Evolutionary conservation across 2,113 vertebrate genomes (phyloP), one percentile per base, ranked within the genome.

Genomic region (Pantherophis guttatus): DNA sequence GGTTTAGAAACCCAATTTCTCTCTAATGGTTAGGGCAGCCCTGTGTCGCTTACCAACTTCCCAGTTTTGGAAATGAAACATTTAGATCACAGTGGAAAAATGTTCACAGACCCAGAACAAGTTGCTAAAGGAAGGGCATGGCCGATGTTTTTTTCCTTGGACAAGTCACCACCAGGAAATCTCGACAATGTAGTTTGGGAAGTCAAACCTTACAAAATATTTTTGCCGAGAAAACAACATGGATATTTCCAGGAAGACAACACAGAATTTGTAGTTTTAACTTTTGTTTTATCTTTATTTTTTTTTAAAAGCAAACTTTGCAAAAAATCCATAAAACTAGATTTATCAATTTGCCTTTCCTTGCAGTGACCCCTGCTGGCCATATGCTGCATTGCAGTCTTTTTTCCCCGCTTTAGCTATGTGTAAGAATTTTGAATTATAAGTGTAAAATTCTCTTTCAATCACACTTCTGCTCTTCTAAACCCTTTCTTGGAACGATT

Each of bases 301-400:
- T 75, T 39, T 19, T 50, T 7, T 48, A 85, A 86, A 33, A n/a
- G 29, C 12, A 17, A 17, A 65, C 10, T 29, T 33, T 21, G 48
- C 19, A 19, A 57, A 57, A 44, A 13, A 23, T 2, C n/a, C 8
- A 23, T 23, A 29, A 12, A n/a, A 12, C 24, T 33, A 5, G 21
- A 33, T 21, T 58, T 29, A 9, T 81, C n/a, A 2, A 6, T 0
- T 91, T 92, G 91, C 48, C 87, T 94, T 97, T 95, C 94, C 97
- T 95, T 91, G 95, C 95, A 97, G 94, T 87, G 96, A 97, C 97
- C 95, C 8, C 98, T 98, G 90, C 94, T 92, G 98, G 88, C 39
- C 6, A 29, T 0, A 19, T 17, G 11, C 21, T 65, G 44, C 8
- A 91, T 59, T 39, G 10, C 50, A 21, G 10, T 8, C 33, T 44